Conservation (phyloP, 35 echinoderm and acorn worm genomes). For the Chiridota heheva region DNA sequence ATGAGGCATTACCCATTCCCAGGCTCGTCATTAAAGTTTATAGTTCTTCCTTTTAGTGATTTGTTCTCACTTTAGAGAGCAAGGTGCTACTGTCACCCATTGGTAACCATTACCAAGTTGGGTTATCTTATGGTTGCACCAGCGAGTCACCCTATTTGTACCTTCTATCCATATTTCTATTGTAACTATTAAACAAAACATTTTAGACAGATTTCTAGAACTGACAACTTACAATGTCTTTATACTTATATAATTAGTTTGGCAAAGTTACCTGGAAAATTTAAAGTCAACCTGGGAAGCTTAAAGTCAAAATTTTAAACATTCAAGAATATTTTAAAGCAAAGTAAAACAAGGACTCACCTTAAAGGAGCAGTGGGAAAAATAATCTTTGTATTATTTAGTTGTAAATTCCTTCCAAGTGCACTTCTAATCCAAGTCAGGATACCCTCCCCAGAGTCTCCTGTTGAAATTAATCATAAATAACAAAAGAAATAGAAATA, state of each 20-base stretch:
- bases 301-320: neutral
- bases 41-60: neutral
- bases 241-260: neutral
- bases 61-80: neutral
- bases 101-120: neutral
- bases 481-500: too few species aligned
- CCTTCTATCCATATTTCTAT: neutral
- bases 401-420: conserved; percentile 28
- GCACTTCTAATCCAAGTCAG: conserved; percentile 42
- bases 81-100: neutral
- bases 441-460: conserved; percentile 61
- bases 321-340: neutral
- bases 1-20: neutral
- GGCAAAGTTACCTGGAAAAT: neutral
- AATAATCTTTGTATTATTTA: conserved; percentile 53
- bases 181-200: neutral
- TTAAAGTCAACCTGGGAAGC: neutral
- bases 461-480: too few species aligned
- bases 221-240: neutral
- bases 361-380: conserved; percentile 67
- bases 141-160: neutral
- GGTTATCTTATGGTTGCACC: neutral
- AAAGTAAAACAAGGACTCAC: neutral
- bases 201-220: neutral
- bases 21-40: neutral